Evolutionary conservation across 2,888 invertebrate species (phyloP).

Genomic region (Dolichomitus sp.): DNA sequence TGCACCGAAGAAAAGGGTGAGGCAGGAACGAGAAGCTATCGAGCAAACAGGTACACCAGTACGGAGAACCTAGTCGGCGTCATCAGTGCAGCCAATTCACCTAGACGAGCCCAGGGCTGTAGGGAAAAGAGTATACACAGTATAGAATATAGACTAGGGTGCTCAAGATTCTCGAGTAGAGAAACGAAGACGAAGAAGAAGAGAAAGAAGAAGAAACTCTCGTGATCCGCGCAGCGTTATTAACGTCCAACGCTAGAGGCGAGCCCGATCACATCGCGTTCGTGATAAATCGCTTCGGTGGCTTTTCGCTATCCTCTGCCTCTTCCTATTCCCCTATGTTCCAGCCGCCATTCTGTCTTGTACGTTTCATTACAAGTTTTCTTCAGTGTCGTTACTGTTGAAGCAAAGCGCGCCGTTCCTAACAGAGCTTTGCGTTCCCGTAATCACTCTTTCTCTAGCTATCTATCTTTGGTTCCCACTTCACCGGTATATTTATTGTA

Average conservation of each 20-base stretch:
- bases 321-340: conserved; percentile 54
- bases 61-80: conserved; percentile 39
- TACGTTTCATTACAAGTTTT: conserved; percentile 82
- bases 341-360: conserved; percentile 79
- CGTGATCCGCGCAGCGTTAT: conserved; percentile 83
- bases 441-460: conserved; percentile 19
- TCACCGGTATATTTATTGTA: conserved; percentile 73
- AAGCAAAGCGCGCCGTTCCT: conserved; percentile 24
- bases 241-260: conserved; percentile 84
- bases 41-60: conserved; percentile 51
- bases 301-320: conserved; percentile 70
- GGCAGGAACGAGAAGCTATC: conserved; percentile 49
- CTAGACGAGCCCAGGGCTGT: conserved; percentile 48
- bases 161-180: conserved; percentile 45
- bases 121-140: conserved; percentile 52
- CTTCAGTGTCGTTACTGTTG: conserved; percentile 76
- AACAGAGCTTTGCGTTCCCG: conserved; percentile 27
- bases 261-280: conserved; percentile 82
- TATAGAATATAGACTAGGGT: conserved; percentile 31
- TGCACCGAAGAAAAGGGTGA: conserved; percentile 75
- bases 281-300: conserved; percentile 84
- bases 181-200: conserved; percentile 51
- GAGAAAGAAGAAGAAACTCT: conserved; percentile 67
- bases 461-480: conserved; percentile 49
- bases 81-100: conserved; percentile 50